Evolutionary conservation across 2,888 invertebrate genomes (phyloP).

Genomic region (Anthophora plumipes): DNA sequence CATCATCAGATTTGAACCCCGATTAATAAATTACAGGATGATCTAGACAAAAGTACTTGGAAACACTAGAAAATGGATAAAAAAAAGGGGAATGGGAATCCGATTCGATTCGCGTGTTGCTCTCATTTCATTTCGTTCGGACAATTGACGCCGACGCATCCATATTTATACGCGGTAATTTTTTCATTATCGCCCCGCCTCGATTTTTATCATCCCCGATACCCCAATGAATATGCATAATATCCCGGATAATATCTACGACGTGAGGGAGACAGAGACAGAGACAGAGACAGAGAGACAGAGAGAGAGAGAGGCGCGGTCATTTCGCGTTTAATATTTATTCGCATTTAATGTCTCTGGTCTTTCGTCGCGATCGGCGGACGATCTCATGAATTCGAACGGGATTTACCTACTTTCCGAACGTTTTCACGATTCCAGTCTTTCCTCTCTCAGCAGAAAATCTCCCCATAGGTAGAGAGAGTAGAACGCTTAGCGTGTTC

Average conservation of each 20-base stretch:
- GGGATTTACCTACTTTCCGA: too few relatives aligned
- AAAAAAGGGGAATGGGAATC: neutral
- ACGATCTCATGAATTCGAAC: neutral
- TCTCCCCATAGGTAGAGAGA: neutral
- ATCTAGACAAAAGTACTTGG: too few relatives aligned
- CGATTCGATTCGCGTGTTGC: neutral
- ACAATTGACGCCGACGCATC: constrained; percentile 39
- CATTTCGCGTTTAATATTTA: constrained; percentile 43
- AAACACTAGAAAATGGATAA: neutral
- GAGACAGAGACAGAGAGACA: too few relatives aligned
- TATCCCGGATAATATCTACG: neutral
- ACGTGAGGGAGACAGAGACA: too few relatives aligned
- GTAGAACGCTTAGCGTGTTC: constrained; percentile 4
- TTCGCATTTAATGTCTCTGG: constrained; percentile 19
- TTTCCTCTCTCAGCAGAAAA: neutral
- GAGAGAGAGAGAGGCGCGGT: too few relatives aligned
- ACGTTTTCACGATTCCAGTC: neutral
- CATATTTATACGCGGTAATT: constrained; percentile 40
- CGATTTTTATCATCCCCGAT: constrained; percentile 37
- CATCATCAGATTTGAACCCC: too few relatives aligned
- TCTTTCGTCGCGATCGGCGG: neutral
- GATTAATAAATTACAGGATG: too few relatives aligned
- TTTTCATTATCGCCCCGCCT: constrained; percentile 30
- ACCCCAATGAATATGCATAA: constrained; percentile 53
- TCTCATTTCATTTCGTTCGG: neutral